Evolutionary conservation across 1,140 invertebrate species (phyloP), one percentile per base, ranked within the genome.

Genomic region (Achatina immaculata): DNA sequence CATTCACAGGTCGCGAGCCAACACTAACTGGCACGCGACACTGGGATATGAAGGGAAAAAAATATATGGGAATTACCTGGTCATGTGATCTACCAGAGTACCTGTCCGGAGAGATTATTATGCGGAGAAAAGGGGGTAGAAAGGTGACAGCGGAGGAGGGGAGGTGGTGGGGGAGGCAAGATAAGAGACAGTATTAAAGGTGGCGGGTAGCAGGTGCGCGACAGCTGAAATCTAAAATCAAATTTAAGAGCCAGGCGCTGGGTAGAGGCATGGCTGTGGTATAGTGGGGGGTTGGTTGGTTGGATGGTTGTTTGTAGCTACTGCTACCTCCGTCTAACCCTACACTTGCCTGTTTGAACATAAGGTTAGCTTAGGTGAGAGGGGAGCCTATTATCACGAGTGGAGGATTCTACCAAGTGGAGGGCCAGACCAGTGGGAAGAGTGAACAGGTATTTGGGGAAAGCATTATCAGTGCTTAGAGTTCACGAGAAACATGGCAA

Each of bases 1-100:
- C 28, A 31, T 2, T 31, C 2, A 4, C 58, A 6, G 58, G 58
- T 62, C 58, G n/a, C 28, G 58, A 28, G 28, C 58, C 58, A 9
- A 31, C 28, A 62, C 16, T 62, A 62, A 31, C 6, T 62, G 58
- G 58, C 58, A 62, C 58, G 58, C 58, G 58, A 62, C 58, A 62
- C 58, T 31, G 58, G n/a, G 28, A 9, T 28, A 11, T 28, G 31
- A 34, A 62, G n/a, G n/a, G n/a, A n/a, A n/a, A n/a, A n/a, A n/a
- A n/a, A n/a, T n/a, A n/a, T 14, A 31, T 62, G 58, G 58, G 28
- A n/a, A 31, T 62, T 62, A 34, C 58, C 58, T 28, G 6, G 58
- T 2, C 58, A 62, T 4, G 58, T 62, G 58, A 9, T 16, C 28
- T 62, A 28, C 1, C 58, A 1, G 21, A 28, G 28, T 62, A 6